Evolutionary conservation across 2,113 vertebrate species (phyloP), one percentile per base, ranked within the genome.

Genomic region (Ramphastos sulfuratus): DNA sequence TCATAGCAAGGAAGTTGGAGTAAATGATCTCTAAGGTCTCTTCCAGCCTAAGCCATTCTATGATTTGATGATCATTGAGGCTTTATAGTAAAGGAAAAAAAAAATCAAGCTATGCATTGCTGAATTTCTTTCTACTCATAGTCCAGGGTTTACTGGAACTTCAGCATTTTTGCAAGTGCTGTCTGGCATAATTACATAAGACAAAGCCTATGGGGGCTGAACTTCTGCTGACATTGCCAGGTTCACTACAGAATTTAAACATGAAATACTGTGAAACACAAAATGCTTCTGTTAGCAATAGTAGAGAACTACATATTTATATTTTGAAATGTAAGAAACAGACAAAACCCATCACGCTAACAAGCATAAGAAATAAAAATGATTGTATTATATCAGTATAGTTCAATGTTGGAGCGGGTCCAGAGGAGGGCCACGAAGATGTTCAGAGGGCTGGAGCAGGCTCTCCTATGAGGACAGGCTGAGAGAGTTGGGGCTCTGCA

Each of bases 121-220:
- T 88, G 42, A 42, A 56, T 56, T 78, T 55, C 10, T 71, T 89
- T 84, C 27, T 48, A 52, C 30, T 85, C 16, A 65, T 23, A 66
- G 9, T 18, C 15, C 31, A 78, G 7, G 42, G 61, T 52, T 44
- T 89, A 81, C 31, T 82, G 48, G 48, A 82, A 89, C 17, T 84
- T 92, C 84, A 91, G 17, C 6, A 48, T 84, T 89, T 48, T 74
- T 82, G 59, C 86, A 91, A 92, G 84, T 65, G 23, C 28, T 82
- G 9, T 37, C 33, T 87, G 55, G 8, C 30, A 58, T 78, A 75
- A 82, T 61, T 72, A 61, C 24, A 85, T 39, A 75, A 72, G 9
- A 27, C 18, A 75, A 23, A 82, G 15, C 31, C 17, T 64, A 3
- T 16, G 44, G 37, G 35, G 30, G 23, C 6, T 82, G 39, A 90